Evolutionary conservation across 2,113 vertebrate species (phyloP).

Genomic region (human): GRCh38 chr15:97954001-97954500

Average conservation of each 20-base stretch:
- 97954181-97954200: neutral
- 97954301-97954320: neutral
- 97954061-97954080: neutral
- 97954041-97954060: neutral
- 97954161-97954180: neutral
- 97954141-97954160: neutral
- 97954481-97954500: neutral
- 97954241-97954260: neutral
- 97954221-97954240: neutral
- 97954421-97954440: neutral
- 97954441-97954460: neutral
- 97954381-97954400: neutral
- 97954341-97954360: neutral
- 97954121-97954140: neutral
- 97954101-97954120: neutral
- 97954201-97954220: neutral
- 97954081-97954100: neutral
- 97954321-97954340: no score
- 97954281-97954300: neutral
- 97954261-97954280: neutral
- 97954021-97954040: neutral
- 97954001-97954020: neutral
- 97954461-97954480: neutral
- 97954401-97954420: neutral
- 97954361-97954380: accelerated